Evolutionary conservation across 2,113 vertebrate species (phyloP), one percentile per base, ranked within the genome.

Genomic region (Tylochromis polylepis): DNA sequence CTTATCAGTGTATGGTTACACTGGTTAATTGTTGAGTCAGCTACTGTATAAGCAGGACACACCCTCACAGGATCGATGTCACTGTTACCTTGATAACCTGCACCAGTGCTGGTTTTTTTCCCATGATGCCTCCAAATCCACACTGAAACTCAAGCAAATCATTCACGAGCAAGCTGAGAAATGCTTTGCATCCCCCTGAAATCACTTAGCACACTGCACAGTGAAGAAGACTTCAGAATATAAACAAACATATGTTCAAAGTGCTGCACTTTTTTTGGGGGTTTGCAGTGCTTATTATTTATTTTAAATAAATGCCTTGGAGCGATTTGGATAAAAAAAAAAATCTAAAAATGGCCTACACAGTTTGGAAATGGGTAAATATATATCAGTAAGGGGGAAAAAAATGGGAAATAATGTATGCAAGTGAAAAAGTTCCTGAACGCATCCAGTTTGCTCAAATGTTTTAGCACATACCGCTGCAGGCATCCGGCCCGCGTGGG

Each of bases 281-380:
- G n/a, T 70, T 46, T 43, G n/a, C 12, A 43, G 36, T 41, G n/a
- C 36, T 24, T 27, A 16, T 70, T 58, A 16, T 59, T 4, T 11
- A n/a, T 46, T 6, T 24, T 27, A 18, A 16, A 72, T 27, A 72
- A 27, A 15, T 18, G 38, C 22, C 22, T 6, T 2, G 0, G 22
- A 72, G 38, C 0, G 18, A 72, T 46, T 72, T 72, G 22, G 22
- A 16, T n/a, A 4, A 27, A 43, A 10, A 16, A 4, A 27, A 43
- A 10, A 16, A 16, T 46, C 10, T 16, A 72, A 27, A 27, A 75
- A 49, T 6, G 18, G 24, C 9, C 46, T 29, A 75, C 67, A 67
- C 62, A 43, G 36, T 41, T 41, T 67, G n/a, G 3, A 22, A 70
- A 70, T 70, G 36, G n/a, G 9, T 46, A 46, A 46, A 46, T 5